phyloP scores from a whole-genome alignment of 2,113 vertebrate species.

The Antechinus stuartii region DNA sequence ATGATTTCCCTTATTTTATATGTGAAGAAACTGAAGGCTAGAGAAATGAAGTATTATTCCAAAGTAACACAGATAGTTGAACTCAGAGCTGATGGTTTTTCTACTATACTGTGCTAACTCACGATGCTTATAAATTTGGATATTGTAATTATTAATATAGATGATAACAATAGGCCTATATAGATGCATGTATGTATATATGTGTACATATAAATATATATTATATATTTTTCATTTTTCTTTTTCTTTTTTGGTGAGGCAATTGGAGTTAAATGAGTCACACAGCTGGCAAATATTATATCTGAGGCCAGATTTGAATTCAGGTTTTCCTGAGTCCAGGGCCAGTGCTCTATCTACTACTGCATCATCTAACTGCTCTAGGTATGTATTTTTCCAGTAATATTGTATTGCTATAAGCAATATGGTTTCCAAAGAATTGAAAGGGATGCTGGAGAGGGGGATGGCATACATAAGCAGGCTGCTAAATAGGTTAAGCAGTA shows the following conservation, averaged over 20 bases:
- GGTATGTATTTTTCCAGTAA: not conserved
- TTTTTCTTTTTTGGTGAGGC: too few relatives aligned
- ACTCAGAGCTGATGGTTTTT: not conserved
- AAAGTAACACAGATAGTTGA: not conserved
- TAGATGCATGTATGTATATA: too few relatives aligned
- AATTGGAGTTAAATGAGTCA: too few relatives aligned
- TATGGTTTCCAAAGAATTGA: not conserved
- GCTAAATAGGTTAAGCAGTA: not conserved
- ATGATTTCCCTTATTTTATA: not conserved
- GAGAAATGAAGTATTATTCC: not conserved
- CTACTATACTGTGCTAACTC: not conserved
- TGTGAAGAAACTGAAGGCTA: not conserved
- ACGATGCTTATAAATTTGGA: not conserved
- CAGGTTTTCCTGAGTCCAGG: too few relatives aligned
- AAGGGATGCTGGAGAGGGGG: not conserved
- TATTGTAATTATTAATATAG: not conserved
- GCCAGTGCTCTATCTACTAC: too few relatives aligned
- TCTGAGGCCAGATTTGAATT: too few relatives aligned
- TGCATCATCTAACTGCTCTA: not conserved
- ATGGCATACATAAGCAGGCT: not conserved
- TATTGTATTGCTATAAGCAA: not conserved
- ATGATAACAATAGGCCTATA: not conserved
- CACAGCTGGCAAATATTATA: too few relatives aligned
- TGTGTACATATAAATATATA: too few relatives aligned
- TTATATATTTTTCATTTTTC: too few relatives aligned